Evolutionary conservation across 1,140 invertebrate species (phyloP), one percentile per base, ranked within the genome.

Genomic region (Eufriesea mexicana): DNA sequence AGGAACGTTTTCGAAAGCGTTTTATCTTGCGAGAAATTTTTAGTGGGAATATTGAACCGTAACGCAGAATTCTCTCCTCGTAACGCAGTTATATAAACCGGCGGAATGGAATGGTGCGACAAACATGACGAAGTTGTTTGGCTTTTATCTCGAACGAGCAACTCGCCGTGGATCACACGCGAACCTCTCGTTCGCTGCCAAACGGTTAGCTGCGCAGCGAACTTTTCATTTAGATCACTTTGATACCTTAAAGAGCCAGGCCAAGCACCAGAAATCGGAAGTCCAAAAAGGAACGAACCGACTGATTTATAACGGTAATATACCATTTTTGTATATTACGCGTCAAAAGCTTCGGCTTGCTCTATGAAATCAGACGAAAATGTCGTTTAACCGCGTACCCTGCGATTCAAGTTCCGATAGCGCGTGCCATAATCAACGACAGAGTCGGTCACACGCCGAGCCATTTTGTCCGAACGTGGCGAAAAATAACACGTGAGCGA

Each of bases 51-150:
- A 74, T 74, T 18, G 71, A 81, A 55, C 61, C 35, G 23, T 57
- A 49, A 75, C 79, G 12, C 57, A 67, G 66, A 75, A 66, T 75
- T 67, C 42, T 57, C 71, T 28, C n/a, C 25, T 47, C 42, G 42
- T 57, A 72, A 66, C 49, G 51, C 35, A 74, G 70, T 80, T 66
- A 74, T 49, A 47, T 74, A 80, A 80, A 74, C 14, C 49, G 5
- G 12, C 25, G 54, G 25, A 79, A 35, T 72, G 28, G 54, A 79
- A 12, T 68, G 25, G 68, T 0, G 23, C 7, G 78, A 71, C 78
- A 73, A 80, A 73, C 70, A 72, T 28, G 57, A 54, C 57, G 47
- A 64, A 64, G 57, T 54, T 35, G 23, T 49, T 55, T 20, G 28
- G 5, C 42, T 79, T 62, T 62, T 51, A 45, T 62, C 42, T 57